Evolutionary conservation across 1,140 invertebrate genomes (phyloP).

Genomic region (Samia ricini): DNA sequence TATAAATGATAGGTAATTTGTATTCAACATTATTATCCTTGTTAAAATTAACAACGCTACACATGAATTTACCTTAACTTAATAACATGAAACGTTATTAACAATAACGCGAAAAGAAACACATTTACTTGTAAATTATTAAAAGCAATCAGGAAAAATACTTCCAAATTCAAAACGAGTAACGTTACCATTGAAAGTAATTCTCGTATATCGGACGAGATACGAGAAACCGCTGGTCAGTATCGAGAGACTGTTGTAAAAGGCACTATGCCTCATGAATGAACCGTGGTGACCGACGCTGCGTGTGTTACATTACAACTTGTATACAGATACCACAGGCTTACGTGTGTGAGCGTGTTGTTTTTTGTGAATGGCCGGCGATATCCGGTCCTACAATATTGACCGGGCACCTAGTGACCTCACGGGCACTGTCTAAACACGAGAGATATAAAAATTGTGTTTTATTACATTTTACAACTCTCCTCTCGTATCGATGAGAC

Average conservation of each 20-base stretch:
- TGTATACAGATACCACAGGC: constrained; percentile 18
- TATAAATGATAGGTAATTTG: too few relatives aligned
- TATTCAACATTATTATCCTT: too few relatives aligned
- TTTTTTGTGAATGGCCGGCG: constrained; percentile 74
- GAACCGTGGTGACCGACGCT: constrained; percentile 42
- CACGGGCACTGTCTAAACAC: constrained; percentile 70
- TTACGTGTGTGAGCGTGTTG: constrained; percentile 41
- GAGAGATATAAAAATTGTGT: constrained; percentile 73
- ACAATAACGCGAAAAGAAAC: not conserved
- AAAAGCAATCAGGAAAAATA: not conserved
- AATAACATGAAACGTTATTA: not conserved
- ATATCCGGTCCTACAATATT: constrained; percentile 70
- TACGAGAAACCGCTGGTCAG: constrained; percentile 28
- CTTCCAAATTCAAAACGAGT: not conserved
- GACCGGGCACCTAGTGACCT: constrained; percentile 61
- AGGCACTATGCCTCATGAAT: constrained; percentile 66
- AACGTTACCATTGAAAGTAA: not conserved
- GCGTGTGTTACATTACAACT: constrained; percentile 38
- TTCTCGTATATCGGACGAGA: not conserved
- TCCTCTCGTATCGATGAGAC: constrained; percentile 57
- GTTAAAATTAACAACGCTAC: too few relatives aligned
- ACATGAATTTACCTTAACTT: too few relatives aligned
- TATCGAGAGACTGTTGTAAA: constrained; percentile 58
- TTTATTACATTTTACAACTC: constrained; percentile 72
- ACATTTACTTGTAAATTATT: not conserved